Evolutionary conservation across 1,140 invertebrate genomes (phyloP).

Genomic region (Telenomus remus): DNA sequence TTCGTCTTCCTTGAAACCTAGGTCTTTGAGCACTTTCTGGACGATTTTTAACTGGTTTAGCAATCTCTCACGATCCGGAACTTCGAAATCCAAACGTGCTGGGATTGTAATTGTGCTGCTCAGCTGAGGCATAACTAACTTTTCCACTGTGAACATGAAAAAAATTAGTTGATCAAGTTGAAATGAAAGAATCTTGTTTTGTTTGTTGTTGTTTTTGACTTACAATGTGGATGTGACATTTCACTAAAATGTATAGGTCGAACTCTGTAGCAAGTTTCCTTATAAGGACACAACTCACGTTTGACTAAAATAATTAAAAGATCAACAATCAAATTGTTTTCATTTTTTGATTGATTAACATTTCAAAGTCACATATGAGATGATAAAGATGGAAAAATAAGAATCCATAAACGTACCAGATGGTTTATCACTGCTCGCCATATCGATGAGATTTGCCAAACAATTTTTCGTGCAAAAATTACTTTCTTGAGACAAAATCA

Average conservation of each 20-base stretch:
- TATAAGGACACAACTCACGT: constrained; percentile 61
- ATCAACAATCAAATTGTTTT: too few relatives aligned
- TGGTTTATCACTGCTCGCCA: too few relatives aligned
- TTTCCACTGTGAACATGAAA: too few relatives aligned
- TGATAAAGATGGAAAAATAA: too few relatives aligned
- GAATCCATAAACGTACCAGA: too few relatives aligned
- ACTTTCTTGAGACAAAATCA: too few relatives aligned
- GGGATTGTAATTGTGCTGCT: constrained; percentile 61
- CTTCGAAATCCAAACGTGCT: constrained; percentile 60
- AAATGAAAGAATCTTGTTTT: constrained; percentile 56
- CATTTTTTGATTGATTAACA: too few relatives aligned
- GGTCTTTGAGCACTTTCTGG: constrained; percentile 65
- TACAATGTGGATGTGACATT: constrained; percentile 86
- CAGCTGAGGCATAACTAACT: constrained; percentile 61
- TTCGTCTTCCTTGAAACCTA: constrained; percentile 49
- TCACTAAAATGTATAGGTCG: constrained; percentile 89
- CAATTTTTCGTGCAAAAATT: too few relatives aligned
- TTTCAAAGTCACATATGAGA: too few relatives aligned
- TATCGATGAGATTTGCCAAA: too few relatives aligned
- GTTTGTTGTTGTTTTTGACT: constrained; percentile 55
- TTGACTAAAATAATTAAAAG: too few relatives aligned
- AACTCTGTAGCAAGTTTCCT: constrained; percentile 82
- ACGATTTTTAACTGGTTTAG: constrained; percentile 68
- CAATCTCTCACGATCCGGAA: constrained; percentile 62
- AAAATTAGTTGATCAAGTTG: too few relatives aligned